A percentile compares a stretch with the other conserved stretches of the same genome.
Evolutionary conservation across 2,888 invertebrate genomes (phyloP).

Genomic region (Meiosimyza decipiens): DNA sequence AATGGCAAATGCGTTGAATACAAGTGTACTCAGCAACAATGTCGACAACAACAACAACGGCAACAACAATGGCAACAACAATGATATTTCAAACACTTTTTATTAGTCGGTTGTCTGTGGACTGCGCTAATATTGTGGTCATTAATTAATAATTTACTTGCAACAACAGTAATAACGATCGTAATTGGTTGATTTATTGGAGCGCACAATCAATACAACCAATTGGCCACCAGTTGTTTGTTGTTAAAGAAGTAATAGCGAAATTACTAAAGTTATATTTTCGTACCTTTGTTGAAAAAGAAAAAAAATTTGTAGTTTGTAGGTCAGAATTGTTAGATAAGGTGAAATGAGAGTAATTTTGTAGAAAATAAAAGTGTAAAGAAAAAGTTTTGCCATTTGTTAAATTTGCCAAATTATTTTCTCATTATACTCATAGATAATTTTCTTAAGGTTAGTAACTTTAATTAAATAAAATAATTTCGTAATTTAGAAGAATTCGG

Average conservation of each 20-base stretch:
- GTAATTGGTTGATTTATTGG: neutral
- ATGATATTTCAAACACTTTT: neutral
- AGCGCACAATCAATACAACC: too few species aligned
- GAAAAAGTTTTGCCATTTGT: too few species aligned
- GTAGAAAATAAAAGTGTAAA: too few species aligned
- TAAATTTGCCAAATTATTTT: too few species aligned
- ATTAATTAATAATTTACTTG: slow-evolving; percentile 31
- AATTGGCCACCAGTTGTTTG: too few species aligned
- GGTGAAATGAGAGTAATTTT: too few species aligned
- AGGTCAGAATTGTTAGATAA: too few species aligned
- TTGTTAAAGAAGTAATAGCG: too few species aligned
- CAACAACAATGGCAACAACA: slow-evolving; percentile 17
- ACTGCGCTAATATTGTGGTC: slow-evolving; percentile 25
- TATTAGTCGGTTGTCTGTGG: neutral
- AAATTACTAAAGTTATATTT: too few species aligned
- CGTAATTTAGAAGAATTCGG: neutral
- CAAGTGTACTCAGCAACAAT: neutral
- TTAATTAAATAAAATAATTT: neutral
- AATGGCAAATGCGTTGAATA: slow-evolving; percentile 13
- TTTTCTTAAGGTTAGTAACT: neutral
- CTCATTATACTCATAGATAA: too few species aligned
- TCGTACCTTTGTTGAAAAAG: too few species aligned
- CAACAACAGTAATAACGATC: neutral
- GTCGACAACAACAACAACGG: neutral
- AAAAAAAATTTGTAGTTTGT: too few species aligned